Evolutionary conservation across 2,797 vertebrate species (phyloP).

Genomic region (Galago senegalensis): DNA sequence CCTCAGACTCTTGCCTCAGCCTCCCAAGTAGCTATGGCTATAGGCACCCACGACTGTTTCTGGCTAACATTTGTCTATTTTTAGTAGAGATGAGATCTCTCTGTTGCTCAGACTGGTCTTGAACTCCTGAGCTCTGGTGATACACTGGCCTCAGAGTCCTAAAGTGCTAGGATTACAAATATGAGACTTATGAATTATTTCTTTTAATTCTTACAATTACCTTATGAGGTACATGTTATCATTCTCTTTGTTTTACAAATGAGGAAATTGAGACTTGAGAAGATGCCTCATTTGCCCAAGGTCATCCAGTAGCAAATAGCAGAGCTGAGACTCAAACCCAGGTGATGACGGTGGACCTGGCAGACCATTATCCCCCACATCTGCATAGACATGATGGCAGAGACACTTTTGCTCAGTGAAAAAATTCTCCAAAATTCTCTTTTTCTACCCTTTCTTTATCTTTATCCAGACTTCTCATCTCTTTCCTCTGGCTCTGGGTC

Average conservation of each 20-base stretch:
- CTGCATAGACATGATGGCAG: neutral
- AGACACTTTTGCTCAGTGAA: slow-evolving; percentile 10
- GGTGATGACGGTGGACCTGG: neutral
- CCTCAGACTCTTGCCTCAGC: too few relatives aligned
- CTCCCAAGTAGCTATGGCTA: too few relatives aligned
- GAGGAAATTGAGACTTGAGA: neutral
- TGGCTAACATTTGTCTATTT: too few relatives aligned
- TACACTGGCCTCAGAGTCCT: too few relatives aligned
- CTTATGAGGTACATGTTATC: neutral
- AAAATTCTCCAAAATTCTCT: slow-evolving; percentile 12
- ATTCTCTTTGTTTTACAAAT: slow-evolving; percentile 4
- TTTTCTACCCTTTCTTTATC: neutral
- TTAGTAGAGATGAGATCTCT: too few relatives aligned
- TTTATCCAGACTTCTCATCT: slow-evolving; percentile 8
- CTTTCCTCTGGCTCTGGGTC: slow-evolving; percentile 17
- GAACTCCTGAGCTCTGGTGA: too few relatives aligned
- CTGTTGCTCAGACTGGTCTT: too few relatives aligned
- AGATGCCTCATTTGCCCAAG: neutral
- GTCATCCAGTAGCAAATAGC: neutral
- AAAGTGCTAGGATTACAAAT: too few relatives aligned
- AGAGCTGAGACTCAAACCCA: slow-evolving; percentile 14
- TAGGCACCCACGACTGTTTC: too few relatives aligned
- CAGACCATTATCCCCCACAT: neutral
- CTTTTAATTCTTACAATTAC: neutral
- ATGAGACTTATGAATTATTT: neutral